Percentiles rank a stretch among this genome's conserved stretches.
Evolutionary conservation across 2,113 vertebrate species (phyloP).

Genomic region (Chaenogobius annularis): DNA sequence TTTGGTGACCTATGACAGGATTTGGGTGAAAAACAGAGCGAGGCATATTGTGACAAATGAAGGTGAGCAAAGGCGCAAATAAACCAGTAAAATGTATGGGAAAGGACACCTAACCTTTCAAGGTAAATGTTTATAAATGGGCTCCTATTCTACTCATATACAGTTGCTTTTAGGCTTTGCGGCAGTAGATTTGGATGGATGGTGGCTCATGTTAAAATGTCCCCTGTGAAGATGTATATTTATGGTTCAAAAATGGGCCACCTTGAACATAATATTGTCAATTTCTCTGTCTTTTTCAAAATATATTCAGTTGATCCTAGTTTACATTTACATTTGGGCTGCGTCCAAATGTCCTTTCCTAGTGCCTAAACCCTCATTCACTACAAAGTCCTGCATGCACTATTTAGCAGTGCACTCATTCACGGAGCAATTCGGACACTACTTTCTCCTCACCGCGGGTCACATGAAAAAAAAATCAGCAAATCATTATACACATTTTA

Average conservation of each 20-base stretch:
- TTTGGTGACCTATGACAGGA: background rate
- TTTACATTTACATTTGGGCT: no score
- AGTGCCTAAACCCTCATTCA: no score
- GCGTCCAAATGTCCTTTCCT: no score
- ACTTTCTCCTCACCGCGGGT: no score
- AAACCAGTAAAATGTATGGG: background rate
- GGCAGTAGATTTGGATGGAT: background rate
- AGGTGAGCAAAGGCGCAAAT: background rate
- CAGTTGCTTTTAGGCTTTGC: background rate
- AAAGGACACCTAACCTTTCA: slow-evolving; percentile 8
- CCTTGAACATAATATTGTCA: background rate
- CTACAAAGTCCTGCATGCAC: no score
- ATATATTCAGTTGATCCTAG: no score
- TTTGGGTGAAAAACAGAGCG: slow-evolving; percentile 11
- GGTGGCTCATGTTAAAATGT: background rate
- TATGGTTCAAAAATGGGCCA: background rate
- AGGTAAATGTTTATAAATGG: slow-evolving; percentile 2
- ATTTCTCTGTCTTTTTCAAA: background rate
- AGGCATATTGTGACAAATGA: slow-evolving; percentile 1
- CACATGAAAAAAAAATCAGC: no score
- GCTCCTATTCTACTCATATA: background rate
- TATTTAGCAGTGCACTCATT: no score
- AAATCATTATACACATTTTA: no score
- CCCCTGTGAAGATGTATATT: background rate
- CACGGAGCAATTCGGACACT: no score